Conservation (phyloP, 53 echinoderm and acorn worm species). For the Actinopyga echinites region DNA sequence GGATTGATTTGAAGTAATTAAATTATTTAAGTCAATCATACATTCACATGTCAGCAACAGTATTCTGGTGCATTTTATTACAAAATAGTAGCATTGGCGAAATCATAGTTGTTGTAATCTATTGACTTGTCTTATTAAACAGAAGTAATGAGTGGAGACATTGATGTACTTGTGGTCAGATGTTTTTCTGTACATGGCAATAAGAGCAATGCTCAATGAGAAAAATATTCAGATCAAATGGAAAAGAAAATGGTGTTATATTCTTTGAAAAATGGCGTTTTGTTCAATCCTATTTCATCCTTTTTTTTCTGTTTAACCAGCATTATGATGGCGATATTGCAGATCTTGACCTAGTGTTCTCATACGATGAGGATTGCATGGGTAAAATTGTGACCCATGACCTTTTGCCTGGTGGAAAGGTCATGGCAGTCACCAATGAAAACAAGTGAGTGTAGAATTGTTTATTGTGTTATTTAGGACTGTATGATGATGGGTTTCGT, state of each 20-base stretch:
- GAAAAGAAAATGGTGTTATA: neutral
- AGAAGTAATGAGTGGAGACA: too few species aligned
- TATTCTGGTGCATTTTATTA: too few species aligned
- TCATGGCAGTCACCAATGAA: conserved; percentile 89
- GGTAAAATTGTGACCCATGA: conserved; percentile 93
- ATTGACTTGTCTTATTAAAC: too few species aligned
- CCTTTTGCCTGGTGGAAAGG: conserved; percentile 88
- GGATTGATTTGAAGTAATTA: too few species aligned
- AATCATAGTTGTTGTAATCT: too few species aligned
- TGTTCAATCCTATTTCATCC: neutral
- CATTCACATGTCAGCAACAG: too few species aligned
- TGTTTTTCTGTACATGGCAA: too few species aligned
- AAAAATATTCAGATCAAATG: neutral
- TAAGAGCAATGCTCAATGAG: neutral
- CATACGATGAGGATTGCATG: conserved; percentile 92
- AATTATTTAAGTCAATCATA: too few species aligned
- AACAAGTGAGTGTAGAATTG: conserved; percentile 70
- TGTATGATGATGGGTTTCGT: too few species aligned
- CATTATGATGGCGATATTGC: conserved; percentile 94
- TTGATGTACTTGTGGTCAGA: too few species aligned
- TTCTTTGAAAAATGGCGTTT: neutral
- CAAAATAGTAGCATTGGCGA: too few species aligned
- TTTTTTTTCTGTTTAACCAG: conserved; percentile 31
- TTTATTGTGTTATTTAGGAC: too few species aligned
- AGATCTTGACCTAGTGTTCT: conserved; percentile 88